Percentiles rank a stretch among this genome's conserved stretches.
Conservation (phyloP, 2,797 vertebrate species). For the Octomys mimax region DNA sequence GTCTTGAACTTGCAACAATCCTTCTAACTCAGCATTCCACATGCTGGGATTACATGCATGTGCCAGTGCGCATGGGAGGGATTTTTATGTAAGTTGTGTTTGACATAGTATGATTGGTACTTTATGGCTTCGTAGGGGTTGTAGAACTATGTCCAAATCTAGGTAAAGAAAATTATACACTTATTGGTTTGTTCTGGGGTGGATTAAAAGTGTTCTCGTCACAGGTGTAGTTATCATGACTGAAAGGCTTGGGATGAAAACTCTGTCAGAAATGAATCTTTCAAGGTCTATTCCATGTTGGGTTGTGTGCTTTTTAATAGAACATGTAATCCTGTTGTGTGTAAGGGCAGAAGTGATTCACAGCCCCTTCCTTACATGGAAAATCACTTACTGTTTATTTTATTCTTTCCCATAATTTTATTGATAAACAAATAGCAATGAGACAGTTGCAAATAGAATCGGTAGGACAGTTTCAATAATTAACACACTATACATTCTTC, state of each 20-base stretch:
- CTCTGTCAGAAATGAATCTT: slow-evolving; percentile 73
- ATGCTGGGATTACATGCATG: too few relatives aligned
- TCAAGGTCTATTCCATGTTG: slow-evolving; percentile 75
- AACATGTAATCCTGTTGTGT: slow-evolving; percentile 67
- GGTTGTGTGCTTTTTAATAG: slow-evolving; percentile 80
- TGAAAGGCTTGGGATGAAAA: slow-evolving; percentile 73
- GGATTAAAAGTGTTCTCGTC: slow-evolving; percentile 84
- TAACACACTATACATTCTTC: too few relatives aligned
- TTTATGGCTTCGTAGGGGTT: slow-evolving; percentile 87
- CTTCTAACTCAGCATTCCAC: too few relatives aligned
- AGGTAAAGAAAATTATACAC: slow-evolving; percentile 84
- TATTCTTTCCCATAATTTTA: slow-evolving; percentile 6
- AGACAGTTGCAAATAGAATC: too few relatives aligned
- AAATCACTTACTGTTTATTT: slow-evolving; percentile 91
- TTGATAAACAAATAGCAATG: too few relatives aligned
- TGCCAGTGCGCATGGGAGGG: too few relatives aligned
- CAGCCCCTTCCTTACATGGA: slow-evolving; percentile 93
- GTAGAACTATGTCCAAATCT: slow-evolving; percentile 86
- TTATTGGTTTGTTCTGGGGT: slow-evolving; percentile 85
- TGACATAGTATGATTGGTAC: slow-evolving; percentile 88
- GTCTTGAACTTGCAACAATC: too few relatives aligned
- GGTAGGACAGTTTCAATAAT: too few relatives aligned
- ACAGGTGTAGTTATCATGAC: slow-evolving; percentile 80
- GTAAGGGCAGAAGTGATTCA: slow-evolving; percentile 90
- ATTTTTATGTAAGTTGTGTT: slow-evolving; percentile 86